phyloP scores from a whole-genome alignment of 2,113 vertebrate species.

The Prunella fulvescens region DNA sequence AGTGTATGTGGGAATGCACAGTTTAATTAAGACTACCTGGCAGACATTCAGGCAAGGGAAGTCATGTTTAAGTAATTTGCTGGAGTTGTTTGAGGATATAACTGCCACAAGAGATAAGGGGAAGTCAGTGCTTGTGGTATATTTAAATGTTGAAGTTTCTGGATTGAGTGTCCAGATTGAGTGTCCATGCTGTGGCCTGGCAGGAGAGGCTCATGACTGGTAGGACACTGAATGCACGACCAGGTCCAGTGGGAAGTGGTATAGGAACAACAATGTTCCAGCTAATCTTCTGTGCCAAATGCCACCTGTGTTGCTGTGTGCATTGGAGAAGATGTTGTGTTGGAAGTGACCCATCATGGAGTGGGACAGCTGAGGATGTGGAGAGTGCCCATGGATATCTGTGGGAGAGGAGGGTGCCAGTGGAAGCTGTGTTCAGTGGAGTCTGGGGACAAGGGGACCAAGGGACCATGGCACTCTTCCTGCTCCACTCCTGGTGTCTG shows the following conservation, averaged over 20 bases:
- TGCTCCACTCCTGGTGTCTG: not conserved
- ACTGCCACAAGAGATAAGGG: constrained; percentile 10
- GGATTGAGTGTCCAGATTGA: not conserved
- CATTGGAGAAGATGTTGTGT: accelerated
- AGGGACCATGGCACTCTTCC: accelerated
- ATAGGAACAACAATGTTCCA: not conserved
- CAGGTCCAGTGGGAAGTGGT: accelerated
- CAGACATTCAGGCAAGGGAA: constrained; percentile 36
- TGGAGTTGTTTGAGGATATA: constrained; percentile 40
- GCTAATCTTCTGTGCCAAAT: not conserved
- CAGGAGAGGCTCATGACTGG: not conserved
- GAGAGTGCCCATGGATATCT: accelerated
- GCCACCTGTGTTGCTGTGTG: not conserved
- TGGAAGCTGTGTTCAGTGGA: accelerated
- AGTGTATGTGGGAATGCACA: not conserved
- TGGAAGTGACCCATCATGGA: not conserved
- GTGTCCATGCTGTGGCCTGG: not conserved
- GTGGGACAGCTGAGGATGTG: not conserved
- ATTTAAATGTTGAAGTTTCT: not conserved
- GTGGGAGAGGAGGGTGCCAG: not conserved
- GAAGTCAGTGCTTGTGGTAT: not conserved
- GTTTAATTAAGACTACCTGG: constrained; percentile 64
- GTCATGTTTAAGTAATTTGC: constrained; percentile 40
- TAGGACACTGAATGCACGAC: not conserved
- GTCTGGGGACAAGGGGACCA: not conserved